Evolutionary conservation across 1,140 invertebrate genomes (phyloP).

Genomic region (Hylyphantes graminicola): DNA sequence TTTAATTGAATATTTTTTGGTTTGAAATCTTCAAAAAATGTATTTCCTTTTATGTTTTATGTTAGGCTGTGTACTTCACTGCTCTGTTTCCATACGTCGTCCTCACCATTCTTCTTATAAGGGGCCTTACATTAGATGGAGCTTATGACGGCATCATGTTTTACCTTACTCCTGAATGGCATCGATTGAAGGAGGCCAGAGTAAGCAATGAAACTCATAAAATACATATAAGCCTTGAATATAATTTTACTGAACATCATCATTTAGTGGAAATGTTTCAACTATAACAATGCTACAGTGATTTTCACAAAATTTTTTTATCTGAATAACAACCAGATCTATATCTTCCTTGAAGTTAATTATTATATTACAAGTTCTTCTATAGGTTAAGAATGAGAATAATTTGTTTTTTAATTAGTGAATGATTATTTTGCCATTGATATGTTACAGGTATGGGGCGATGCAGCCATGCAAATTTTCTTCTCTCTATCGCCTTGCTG

Average conservation of each 20-base stretch:
- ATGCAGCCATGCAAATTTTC: constrained; percentile 73
- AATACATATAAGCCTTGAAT: neutral
- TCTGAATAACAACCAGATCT: no score
- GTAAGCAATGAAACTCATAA: constrained; percentile 48
- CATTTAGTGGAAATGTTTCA: neutral
- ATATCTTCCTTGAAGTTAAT: no score
- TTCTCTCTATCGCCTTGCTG: constrained; percentile 72
- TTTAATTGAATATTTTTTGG: no score
- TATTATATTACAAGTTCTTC: no score
- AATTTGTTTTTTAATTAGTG: no score
- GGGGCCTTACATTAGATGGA: constrained; percentile 88
- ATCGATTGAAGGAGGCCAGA: constrained; percentile 73
- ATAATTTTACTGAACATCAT: neutral
- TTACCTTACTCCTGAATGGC: constrained; percentile 85
- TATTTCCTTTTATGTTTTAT: constrained; percentile 25
- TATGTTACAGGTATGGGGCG: constrained; percentile 68
- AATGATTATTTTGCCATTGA: no score
- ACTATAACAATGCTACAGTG: no score
- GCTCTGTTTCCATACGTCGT: constrained; percentile 95
- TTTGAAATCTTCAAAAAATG: no score
- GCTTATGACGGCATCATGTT: constrained; percentile 86
- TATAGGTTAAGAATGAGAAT: no score
- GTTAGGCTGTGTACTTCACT: constrained; percentile 92
- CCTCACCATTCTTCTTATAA: constrained; percentile 92
- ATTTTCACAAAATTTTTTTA: no score